A percentile compares a stretch with the other conserved stretches of the same genome.
These are phyloP conservation scores for Elmis aenea DNA, from an alignment of 2,888 invertebrate species.

Conservation along the genomic window DNA sequence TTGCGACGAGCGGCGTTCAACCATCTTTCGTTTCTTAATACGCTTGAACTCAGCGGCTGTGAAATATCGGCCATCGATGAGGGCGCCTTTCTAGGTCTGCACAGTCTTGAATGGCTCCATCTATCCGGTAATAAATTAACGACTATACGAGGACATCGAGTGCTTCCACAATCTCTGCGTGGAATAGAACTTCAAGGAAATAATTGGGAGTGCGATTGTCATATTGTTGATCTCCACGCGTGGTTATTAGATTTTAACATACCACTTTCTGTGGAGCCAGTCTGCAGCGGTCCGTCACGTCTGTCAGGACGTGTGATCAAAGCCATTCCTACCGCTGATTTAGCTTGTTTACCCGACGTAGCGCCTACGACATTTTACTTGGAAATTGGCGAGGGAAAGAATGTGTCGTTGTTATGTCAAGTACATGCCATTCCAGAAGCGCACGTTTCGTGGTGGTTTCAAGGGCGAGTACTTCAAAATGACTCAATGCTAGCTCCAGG, in stretches of 20 bases:
- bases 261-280: slow-evolving; percentile 72
- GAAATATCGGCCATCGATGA: slow-evolving; percentile 71
- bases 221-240: slow-evolving; percentile 66
- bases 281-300: slow-evolving; percentile 66
- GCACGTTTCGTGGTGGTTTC: slow-evolving; percentile 76
- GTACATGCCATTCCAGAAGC: slow-evolving; percentile 79
- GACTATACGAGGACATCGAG: slow-evolving; percentile 61
- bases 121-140: slow-evolving; percentile 77
- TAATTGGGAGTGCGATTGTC: slow-evolving; percentile 86
- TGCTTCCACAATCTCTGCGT: slow-evolving; percentile 69
- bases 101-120: slow-evolving; percentile 77
- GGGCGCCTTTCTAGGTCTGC: slow-evolving; percentile 75
- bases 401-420: slow-evolving; percentile 74
- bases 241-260: slow-evolving; percentile 76
- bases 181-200: slow-evolving; percentile 80
- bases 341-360: slow-evolving; percentile 79
- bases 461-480: slow-evolving; percentile 74
- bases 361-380: slow-evolving; percentile 69
- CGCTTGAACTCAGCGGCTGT: slow-evolving; percentile 76
- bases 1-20: slow-evolving; percentile 69
- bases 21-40: slow-evolving; percentile 69
- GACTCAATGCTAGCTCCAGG: slow-evolving; percentile 65
- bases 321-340: slow-evolving; percentile 60
- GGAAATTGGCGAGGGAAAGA: slow-evolving; percentile 75
- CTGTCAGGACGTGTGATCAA: slow-evolving; percentile 65